Conservation (phyloP, 1,140 invertebrate genomes). For the Theocolax elegans region DNA sequence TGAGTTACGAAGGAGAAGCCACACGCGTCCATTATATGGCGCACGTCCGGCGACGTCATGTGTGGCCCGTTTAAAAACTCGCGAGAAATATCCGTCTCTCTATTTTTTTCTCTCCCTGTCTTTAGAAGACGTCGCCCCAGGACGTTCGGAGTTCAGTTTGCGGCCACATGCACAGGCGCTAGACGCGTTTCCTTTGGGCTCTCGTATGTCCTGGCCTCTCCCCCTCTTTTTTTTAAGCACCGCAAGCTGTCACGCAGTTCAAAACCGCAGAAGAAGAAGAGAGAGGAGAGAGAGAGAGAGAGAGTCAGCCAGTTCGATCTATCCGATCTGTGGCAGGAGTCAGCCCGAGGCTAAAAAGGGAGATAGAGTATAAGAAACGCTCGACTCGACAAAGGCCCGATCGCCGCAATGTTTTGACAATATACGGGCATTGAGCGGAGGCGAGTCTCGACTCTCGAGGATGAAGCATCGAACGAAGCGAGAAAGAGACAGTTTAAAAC, state of each 20-base stretch:
- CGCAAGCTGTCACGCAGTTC: conserved; percentile 51
- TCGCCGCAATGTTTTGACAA: conserved; percentile 68
- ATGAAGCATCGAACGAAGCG: no score
- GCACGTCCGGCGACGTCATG: background rate
- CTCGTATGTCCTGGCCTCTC: no score
- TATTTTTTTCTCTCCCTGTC: no score
- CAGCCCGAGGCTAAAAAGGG: conserved; percentile 54
- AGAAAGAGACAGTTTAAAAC: no score
- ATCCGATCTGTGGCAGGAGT: conserved; percentile 46
- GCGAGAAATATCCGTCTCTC: no score
- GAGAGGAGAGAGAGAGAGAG: background rate
- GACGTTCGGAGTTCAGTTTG: background rate
- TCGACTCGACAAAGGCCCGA: conserved; percentile 42
- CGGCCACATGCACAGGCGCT: background rate
- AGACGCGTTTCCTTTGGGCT: background rate
- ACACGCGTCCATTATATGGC: background rate
- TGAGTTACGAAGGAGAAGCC: no score
- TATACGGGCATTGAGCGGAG: conserved; percentile 59
- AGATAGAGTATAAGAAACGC: conserved; percentile 22
- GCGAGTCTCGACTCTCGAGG: conserved; percentile 29
- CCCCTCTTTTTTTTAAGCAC: background rate
- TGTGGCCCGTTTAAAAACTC: background rate
- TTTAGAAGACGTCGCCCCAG: no score
- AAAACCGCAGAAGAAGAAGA: background rate
- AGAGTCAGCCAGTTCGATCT: background rate